Evolutionary conservation across 2,888 invertebrate genomes (phyloP), one percentile per base, ranked within the genome.

Genomic region (Syritta pipiens): DNA sequence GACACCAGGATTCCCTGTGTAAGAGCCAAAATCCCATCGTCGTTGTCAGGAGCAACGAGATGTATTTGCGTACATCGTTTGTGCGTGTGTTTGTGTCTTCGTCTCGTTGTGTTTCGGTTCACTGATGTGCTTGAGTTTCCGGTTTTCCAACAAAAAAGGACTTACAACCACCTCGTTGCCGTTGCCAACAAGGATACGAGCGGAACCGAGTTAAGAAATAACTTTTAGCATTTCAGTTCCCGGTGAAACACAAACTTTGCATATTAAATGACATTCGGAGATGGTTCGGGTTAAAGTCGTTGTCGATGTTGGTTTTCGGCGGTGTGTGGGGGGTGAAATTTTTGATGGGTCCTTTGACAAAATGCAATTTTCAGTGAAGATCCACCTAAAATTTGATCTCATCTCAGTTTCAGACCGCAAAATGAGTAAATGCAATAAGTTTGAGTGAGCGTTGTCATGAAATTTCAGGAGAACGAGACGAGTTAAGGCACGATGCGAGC

Each of bases 191-290:
- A 60, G 65, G 74, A 74, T 74, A 67, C 35, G 26, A 55, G 35
- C 60, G 35, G 55, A 48, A 60, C 44, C 49, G 42, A 74, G 79
- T 74, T 68, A 68, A 79, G 79, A 74, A 79, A 79, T 79, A 79
- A 79, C 79, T 79, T 77, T 74, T 79, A 49, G 60, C 67, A 44
- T 62, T 67, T 17, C 62, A 67, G 28, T 79, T 75, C 53, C 40
- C 28, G 48, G 77, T 79, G 79, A 77, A 82, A 82, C 83, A 81
- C 69, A 85, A 85, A 85, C 86, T 85, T 85, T 85, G 85, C 85
- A 85, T 85, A 85, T 85, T 86, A 86, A 85, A 85, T 86, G 85
- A 85, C 85, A 85, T 85, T 85, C 82, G 84, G n/a, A n/a, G n/a
- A n/a, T n/a, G 83, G 85, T 84, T 86, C 7, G 85, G 84, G 85